Evolutionary conservation across 2,888 invertebrate genomes (phyloP).

Genomic region (Ichneumoninae sp.): DNA sequence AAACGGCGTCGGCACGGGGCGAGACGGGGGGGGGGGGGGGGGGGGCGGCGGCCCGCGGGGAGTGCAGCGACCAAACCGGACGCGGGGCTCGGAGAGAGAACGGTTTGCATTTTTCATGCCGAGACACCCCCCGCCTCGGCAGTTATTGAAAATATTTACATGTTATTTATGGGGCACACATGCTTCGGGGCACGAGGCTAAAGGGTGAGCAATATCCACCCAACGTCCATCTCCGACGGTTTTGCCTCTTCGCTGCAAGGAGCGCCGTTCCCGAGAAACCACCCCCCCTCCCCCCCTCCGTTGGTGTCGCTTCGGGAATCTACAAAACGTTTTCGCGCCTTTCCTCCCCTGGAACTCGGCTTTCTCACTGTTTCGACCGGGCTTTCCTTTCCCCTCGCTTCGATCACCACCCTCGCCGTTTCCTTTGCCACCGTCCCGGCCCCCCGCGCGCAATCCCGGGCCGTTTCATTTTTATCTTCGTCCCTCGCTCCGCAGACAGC

Average conservation of each 20-base stretch:
- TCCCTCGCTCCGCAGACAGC: conserved; percentile 17
- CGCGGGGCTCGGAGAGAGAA: conserved; percentile 76
- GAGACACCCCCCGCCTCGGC: conserved; percentile 71
- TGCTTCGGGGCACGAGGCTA: conserved; percentile 76
- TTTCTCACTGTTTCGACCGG: conserved; percentile 8
- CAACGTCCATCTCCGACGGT: conserved; percentile 45
- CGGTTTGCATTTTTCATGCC: conserved; percentile 83
- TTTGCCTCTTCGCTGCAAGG: conserved; percentile 1
- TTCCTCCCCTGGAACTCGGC: conserved; percentile 43
- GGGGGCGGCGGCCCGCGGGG: too few relatives aligned
- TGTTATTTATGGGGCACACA: conserved; percentile 82
- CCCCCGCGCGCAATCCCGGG: conserved; percentile 4
- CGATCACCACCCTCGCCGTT: conserved; percentile 40
- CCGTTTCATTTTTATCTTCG: conserved; percentile 51
- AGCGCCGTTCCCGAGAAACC: too few relatives aligned
- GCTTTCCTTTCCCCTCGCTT: conserved; percentile 16
- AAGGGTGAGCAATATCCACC: conserved; percentile 72
- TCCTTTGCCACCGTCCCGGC: conserved; percentile 16
- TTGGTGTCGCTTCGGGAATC: conserved; percentile 68
- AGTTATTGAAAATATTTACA: conserved; percentile 84
- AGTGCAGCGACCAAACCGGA: conserved; percentile 62
- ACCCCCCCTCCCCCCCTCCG: background rate
- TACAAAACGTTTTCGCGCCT: conserved; percentile 71
- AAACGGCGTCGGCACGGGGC: conserved; percentile 21
- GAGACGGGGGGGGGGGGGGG: too few relatives aligned